phyloP scores from a whole-genome alignment of 1,140 invertebrate species.

The Drosophila repletoides region DNA sequence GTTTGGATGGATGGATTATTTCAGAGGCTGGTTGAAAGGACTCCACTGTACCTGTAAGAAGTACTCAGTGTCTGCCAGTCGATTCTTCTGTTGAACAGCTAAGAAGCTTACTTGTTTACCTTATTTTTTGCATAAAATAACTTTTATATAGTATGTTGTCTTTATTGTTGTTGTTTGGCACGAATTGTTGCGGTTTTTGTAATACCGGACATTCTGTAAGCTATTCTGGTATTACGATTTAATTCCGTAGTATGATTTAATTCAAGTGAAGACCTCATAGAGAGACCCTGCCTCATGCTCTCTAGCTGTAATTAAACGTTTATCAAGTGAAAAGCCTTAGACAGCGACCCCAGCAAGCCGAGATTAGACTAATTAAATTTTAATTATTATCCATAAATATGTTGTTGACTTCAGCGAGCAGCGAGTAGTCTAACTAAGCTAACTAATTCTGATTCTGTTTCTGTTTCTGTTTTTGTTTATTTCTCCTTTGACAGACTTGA shows the following conservation, averaged over 20 bases:
- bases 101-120: no score
- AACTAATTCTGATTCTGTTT: constrained; percentile 35
- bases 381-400: constrained; percentile 54
- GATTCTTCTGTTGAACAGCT: no score
- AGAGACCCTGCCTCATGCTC: background rate
- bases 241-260: background rate
- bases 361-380: constrained; percentile 43
- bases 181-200: constrained; percentile 45
- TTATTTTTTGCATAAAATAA: no score
- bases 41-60: no score
- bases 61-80: no score
- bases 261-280: background rate
- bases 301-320: background rate
- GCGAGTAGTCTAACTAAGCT: constrained; percentile 23
- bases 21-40: no score
- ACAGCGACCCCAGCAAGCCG: constrained; percentile 49
- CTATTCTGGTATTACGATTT: background rate
- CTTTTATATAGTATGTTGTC: no score
- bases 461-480: constrained; percentile 10
- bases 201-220: constrained; percentile 27
- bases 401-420: constrained; percentile 27
- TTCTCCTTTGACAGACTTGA: constrained; percentile 57
- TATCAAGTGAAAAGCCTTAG: constrained; percentile 17
- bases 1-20: no score
- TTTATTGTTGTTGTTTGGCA: no score